Evolutionary conservation across 2,797 vertebrate genomes (phyloP).

Genomic region (Oreonectes daqikongensis): DNA sequence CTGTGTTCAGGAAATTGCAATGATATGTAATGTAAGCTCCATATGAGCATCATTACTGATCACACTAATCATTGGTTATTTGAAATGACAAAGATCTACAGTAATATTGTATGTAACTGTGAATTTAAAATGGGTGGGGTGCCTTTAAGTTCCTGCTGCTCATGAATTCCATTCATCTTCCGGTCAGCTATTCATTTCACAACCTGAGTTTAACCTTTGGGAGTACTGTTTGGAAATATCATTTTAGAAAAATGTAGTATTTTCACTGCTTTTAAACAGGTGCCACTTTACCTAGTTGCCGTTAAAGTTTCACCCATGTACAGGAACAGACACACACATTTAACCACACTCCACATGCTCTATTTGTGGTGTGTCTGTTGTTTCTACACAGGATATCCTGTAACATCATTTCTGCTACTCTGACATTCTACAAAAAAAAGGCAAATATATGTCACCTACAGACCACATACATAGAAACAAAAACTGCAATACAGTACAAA

Average conservation of each 20-base stretch:
- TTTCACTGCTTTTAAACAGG: constrained; percentile 8
- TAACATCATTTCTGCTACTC: constrained; percentile 50
- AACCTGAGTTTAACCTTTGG: neutral
- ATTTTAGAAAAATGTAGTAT: neutral
- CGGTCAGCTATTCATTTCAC: constrained; percentile 11
- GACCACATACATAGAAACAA: constrained; percentile 25
- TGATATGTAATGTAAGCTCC: too few species aligned
- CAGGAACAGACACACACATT: constrained; percentile 6
- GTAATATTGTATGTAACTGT: neutral
- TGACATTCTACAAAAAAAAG: constrained; percentile 30
- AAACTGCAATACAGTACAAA: neutral
- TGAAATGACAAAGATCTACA: too few species aligned
- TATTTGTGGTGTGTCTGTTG: constrained; percentile 16
- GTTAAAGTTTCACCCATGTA: neutral
- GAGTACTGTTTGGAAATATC: neutral
- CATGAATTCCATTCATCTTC: constrained; percentile 36
- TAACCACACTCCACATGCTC: constrained; percentile 22
- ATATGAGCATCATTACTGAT: too few species aligned
- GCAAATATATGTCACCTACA: constrained; percentile 12
- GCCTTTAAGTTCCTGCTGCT: constrained; percentile 48
- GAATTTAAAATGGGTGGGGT: too few species aligned
- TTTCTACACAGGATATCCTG: constrained; percentile 60
- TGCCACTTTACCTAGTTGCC: neutral
- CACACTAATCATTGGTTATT: too few species aligned
- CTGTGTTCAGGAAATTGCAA: too few species aligned